phyloP scores from a whole-genome alignment of 2,113 vertebrate genomes.

The Cacatua alba region DNA sequence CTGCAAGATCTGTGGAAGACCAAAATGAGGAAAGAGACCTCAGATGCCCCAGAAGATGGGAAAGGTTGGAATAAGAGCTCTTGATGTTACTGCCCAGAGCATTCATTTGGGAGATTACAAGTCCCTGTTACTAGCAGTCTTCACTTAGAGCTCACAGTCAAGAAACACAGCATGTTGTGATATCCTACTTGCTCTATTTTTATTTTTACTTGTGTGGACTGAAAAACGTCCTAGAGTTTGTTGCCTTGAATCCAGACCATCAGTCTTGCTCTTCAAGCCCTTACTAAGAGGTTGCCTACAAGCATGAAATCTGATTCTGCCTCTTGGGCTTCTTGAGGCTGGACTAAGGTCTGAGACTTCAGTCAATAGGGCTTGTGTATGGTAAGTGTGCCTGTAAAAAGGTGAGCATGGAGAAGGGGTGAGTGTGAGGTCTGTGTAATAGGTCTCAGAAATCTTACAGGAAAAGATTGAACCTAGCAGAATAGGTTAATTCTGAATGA shows the following conservation, averaged over 20 bases:
- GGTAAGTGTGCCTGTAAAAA: neutral
- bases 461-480: neutral
- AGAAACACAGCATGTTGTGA: neutral
- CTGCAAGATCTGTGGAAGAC: neutral
- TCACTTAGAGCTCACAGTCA: neutral
- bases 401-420: neutral
- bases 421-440: neutral
- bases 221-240: neutral
- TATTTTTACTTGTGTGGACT: neutral
- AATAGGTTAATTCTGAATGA: neutral
- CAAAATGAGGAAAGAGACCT: neutral
- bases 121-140: neutral
- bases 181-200: neutral
- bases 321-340: neutral
- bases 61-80: neutral
- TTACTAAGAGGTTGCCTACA: neutral
- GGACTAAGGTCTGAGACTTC: neutral
- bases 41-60: neutral
- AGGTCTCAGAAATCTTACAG: neutral
- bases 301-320: neutral
- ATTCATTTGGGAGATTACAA: neutral
- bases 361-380: neutral
- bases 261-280: neutral
- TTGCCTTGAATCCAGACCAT: neutral
- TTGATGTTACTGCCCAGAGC: neutral